These are phyloP conservation scores for Pantala flavescens DNA, from an alignment of 1,140 invertebrate genomes.

Conservation along the genomic window DNA sequence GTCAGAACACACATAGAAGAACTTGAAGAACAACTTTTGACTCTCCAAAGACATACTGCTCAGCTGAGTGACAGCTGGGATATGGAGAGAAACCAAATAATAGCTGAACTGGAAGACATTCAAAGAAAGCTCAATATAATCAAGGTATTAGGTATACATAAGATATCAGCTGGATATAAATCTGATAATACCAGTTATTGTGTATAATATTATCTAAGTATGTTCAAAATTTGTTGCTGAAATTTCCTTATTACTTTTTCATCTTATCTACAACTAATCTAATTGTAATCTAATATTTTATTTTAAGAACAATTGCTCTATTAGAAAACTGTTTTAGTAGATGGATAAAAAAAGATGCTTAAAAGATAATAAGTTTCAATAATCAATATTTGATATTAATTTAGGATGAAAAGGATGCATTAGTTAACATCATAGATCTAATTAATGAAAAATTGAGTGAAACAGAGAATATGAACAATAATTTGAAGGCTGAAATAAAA, in stretches of 20 bases:
- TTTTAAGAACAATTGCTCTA: too few species aligned
- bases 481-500: too few species aligned
- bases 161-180: not conserved
- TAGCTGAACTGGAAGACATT: not conserved
- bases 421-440: too few species aligned
- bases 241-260: not conserved
- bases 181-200: not conserved
- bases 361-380: too few species aligned
- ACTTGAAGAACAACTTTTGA: not conserved
- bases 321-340: too few species aligned
- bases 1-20: not conserved
- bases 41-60: not conserved
- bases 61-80: not conserved
- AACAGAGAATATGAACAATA: too few species aligned
- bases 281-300: too few species aligned
- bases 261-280: too few species aligned
- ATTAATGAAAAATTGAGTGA: too few species aligned
- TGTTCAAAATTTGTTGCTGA: not conserved
- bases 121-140: not conserved
- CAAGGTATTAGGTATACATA: not conserved
- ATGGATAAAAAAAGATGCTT: too few species aligned
- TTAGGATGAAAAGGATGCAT: too few species aligned
- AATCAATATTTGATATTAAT: too few species aligned
- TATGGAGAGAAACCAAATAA: not conserved
- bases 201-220: not conserved